Evolutionary conservation across 2,113 vertebrate genomes (phyloP).

Genomic region (Pyrgilauda ruficollis): DNA sequence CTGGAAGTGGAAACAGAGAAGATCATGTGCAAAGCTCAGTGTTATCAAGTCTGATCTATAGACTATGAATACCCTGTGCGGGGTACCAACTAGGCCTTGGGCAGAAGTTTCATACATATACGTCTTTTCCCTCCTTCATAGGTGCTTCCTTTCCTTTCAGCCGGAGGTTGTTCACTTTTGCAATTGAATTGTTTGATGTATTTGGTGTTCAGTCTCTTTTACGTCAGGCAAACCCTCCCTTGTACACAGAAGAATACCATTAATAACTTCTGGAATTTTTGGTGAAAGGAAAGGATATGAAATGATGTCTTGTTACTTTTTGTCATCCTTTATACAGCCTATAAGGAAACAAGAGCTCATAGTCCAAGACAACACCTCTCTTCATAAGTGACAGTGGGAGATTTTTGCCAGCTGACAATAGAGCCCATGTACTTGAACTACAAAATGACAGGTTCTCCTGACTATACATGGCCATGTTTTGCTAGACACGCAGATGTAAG

Average conservation of each 20-base stretch:
- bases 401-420: neutral
- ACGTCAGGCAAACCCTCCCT: neutral
- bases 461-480: neutral
- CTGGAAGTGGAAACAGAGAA: neutral
- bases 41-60: neutral
- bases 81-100: neutral
- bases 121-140: neutral
- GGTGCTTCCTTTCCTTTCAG: neutral
- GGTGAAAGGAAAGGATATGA: neutral
- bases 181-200: neutral
- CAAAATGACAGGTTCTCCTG: neutral
- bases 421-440: neutral
- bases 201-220: neutral
- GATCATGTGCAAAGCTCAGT: neutral
- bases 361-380: neutral
- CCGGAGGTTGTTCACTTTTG: neutral
- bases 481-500: neutral
- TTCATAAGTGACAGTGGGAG: neutral
- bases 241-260: neutral
- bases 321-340: neutral
- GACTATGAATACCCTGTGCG: neutral
- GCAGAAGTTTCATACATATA: neutral
- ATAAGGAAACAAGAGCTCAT: neutral
- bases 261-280: neutral
- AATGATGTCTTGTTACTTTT: neutral